phyloP scores from a whole-genome alignment of 2,113 vertebrate genomes.

The Austrofundulus limnaeus region DNA sequence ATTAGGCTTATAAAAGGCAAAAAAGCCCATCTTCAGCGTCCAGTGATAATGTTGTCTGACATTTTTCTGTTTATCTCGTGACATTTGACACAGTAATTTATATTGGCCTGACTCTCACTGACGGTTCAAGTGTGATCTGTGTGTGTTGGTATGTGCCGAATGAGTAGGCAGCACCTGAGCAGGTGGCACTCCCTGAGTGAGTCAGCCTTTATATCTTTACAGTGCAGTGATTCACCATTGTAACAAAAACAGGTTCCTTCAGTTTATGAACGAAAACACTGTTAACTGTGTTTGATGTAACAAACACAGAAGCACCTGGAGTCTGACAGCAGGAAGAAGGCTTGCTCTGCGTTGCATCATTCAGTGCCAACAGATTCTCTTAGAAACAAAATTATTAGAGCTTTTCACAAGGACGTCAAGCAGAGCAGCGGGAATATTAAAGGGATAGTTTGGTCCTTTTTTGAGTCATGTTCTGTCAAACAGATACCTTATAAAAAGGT shows the following conservation, averaged over 20 bases:
- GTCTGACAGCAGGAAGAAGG: not conserved
- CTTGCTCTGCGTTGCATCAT: slow-evolving; percentile 70
- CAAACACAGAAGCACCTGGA: slow-evolving; percentile 36
- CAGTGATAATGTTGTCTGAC: not conserved
- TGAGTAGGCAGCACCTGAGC: slow-evolving; percentile 43
- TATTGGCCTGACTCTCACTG: not conserved
- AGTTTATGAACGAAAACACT: too few species aligned
- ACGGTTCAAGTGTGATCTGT: slow-evolving; percentile 17
- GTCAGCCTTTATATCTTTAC: slow-evolving; percentile 39
- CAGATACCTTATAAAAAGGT: too few species aligned
- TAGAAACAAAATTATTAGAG: slow-evolving; percentile 17
- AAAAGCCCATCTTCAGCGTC: not conserved
- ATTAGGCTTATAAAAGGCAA: not conserved
- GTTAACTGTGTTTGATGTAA: not conserved
- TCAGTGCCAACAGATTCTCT: slow-evolving; percentile 29
- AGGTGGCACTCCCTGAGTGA: slow-evolving; percentile 62
- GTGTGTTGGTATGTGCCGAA: slow-evolving; percentile 53
- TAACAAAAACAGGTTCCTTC: not conserved
- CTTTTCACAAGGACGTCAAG: slow-evolving; percentile 41
- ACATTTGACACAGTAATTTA: slow-evolving; percentile 1
- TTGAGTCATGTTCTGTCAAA: too few species aligned
- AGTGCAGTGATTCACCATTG: slow-evolving; percentile 12
- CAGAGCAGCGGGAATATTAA: slow-evolving; percentile 10
- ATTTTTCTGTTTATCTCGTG: not conserved
- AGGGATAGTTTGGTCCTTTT: too few species aligned